Conservation (phyloP, 2,888 invertebrate genomes). For the Nemotelus nigrinus region DNA sequence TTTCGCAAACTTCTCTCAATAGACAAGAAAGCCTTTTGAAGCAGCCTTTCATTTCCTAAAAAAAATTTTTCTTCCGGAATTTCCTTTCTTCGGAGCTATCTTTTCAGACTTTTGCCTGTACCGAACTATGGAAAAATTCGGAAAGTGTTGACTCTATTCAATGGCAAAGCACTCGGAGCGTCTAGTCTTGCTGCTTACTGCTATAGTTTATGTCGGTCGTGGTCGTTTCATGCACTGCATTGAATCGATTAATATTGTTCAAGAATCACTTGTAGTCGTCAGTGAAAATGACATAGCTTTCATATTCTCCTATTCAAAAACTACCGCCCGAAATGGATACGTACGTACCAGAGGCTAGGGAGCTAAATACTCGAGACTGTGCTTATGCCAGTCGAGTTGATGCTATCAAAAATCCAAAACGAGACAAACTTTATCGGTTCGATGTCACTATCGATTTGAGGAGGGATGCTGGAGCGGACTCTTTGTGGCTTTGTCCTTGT, state of each 20-base stretch:
- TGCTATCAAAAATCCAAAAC: not conserved
- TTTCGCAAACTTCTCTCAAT: not conserved
- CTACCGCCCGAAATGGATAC: not conserved
- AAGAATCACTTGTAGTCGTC: constrained; percentile 37
- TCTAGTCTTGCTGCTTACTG: not conserved
- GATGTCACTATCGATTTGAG: not conserved
- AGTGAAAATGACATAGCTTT: constrained; percentile 41
- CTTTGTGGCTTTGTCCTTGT: constrained; percentile 28
- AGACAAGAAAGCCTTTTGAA: not conserved
- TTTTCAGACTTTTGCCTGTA: not conserved
- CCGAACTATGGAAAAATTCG: not conserved
- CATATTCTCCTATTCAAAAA: constrained; percentile 6
- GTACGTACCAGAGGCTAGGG: not conserved
- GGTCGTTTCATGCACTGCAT: not conserved
- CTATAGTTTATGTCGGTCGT: not conserved
- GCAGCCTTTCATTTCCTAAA: not conserved
- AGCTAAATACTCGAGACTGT: not conserved
- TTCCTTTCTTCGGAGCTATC: not conserved
- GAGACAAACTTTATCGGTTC: not conserved
- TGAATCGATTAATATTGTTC: constrained; percentile 37
- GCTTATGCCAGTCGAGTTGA: not conserved
- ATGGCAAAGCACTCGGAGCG: not conserved
- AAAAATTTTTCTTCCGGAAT: constrained; percentile 8
- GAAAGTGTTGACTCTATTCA: constrained; percentile 15
- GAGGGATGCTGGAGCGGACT: not conserved